Base-by-base conservation (phyloP, 2,888 invertebrate species). In the Tridacna crocea region DNA sequence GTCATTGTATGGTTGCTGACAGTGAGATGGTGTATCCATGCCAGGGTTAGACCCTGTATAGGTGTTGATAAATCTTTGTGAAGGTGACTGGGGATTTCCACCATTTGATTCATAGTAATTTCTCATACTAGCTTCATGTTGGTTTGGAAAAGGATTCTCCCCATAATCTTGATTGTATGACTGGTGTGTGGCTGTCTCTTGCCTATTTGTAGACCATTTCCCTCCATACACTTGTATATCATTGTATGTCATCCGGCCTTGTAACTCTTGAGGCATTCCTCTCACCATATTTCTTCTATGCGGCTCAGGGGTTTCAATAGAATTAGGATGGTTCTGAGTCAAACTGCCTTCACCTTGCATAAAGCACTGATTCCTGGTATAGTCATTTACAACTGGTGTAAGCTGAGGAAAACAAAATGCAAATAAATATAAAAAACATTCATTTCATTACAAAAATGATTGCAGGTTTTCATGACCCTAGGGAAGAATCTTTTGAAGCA, bases 191-290 rank as follows among this genome's bases (percentile, higher is more conserved):
- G 36, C 70, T 22, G 63, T 27, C 27, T 22, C 13, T 27, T 48
- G 27, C 12, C 13, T 10, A 22, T 46, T 48, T 63, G 58, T 19
- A 13, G 77, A 68, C 83, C 83, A 83, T 72, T 77, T 83, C 15
- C 80, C 75, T 10, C 83, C 83, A 55, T 77, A 75, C 8, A 75
- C 24, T 36, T 83, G 83, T 12, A 83, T 55, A 77, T 83, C 77
- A 65, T 83, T 83, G 75, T 80, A 83, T 8, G 80, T 80, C 24
- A 75, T 58, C 24, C 72, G 48, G 36, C 63, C 77, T 55, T 80
- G 75, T 15, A 46, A n/a, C 11, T 66, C 36, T 46, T 26, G 13
- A 11, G 66, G 46, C 17, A 61, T 22, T 61, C 12, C 61, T 61
- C 61, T 24, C 61, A 19, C n/a, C 13, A 22, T 13, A 61, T 24